Base-by-base conservation (phyloP, 64 coral and sea anemone genomes). In the Trachythela sp. region DNA sequence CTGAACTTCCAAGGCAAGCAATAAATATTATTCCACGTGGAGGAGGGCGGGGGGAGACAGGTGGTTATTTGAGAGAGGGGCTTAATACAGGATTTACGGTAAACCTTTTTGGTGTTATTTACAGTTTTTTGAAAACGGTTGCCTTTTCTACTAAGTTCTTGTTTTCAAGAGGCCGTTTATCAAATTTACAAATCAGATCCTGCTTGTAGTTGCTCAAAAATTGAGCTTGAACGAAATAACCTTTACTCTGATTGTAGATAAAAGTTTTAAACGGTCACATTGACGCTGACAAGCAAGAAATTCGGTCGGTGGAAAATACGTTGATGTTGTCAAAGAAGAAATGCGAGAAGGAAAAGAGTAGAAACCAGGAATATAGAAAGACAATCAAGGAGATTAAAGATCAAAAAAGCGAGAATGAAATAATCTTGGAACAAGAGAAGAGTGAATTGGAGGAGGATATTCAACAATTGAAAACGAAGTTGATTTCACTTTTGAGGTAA, bases 241-340 rank as follows among this genome's bases (percentile, higher is more conserved):
- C 11, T 11, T 68, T n/a, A 68, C 7, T 68, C 18, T 22, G 9
- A 39, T 58, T 48, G 18, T 35, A 99, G 96, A 91, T 94, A 20
- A 94, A 99, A 77, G 88, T 93, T 39, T 89, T 91, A 35, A 99
- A 99, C 40, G 92, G 72, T 56, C 90, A 89, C 54, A 90, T 89
- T 22, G 96, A 99, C 29, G 92, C 91, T 13, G 92, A 94, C 86
- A 99, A 93, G 56, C 93, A 95, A 48, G 94, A 92, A 85, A 84
- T 94, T 51, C 90, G 85, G 7, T 90, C 96, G 1, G 37, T 99
- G 77, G 96, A 99, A 87, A 99, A 94, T 41, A 93, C 94, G 24
- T 87, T 99, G 14, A 68, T 95, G 22, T 48, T 99, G 11, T 91
- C 94, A 48, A 91, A 59, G 26, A 91, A 92, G 51, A 91, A 94